Conservation (phyloP, 2,888 invertebrate species). For the Polyommatus icarus region DNA sequence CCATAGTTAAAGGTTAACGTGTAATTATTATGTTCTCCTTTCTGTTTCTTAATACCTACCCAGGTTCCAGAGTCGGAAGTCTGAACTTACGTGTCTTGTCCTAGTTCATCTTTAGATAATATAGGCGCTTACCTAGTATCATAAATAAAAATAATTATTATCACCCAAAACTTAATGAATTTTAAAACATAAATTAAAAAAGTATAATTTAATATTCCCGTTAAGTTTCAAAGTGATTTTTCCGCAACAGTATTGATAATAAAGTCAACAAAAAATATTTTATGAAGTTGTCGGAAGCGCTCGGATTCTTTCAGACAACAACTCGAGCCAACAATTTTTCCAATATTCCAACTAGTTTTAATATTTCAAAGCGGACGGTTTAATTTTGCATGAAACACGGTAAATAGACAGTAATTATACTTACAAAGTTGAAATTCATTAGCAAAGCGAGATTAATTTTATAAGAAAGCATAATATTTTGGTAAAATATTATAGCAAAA, state of each 20-base stretch:
- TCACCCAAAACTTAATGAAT: not conserved
- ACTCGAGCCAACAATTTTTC: slow-evolving; percentile 27
- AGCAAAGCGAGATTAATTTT: not conserved
- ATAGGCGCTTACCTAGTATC: too few relatives aligned
- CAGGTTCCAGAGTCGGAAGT: too few relatives aligned
- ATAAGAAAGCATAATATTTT: too few relatives aligned
- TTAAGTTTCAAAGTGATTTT: not conserved
- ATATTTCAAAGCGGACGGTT: slow-evolving; percentile 26
- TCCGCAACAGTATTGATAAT: slow-evolving; percentile 11
- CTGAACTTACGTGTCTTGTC: too few relatives aligned
- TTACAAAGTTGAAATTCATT: not conserved
- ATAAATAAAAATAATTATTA: too few relatives aligned
- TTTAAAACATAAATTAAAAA: not conserved
- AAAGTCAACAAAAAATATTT: slow-evolving; percentile 22
- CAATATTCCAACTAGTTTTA: slow-evolving; percentile 30
- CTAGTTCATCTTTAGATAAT: too few relatives aligned
- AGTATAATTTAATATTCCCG: not conserved
- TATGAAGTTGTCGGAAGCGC: slow-evolving; percentile 25
- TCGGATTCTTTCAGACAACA: slow-evolving; percentile 25
- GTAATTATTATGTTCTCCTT: too few relatives aligned
- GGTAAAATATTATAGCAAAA: too few relatives aligned
- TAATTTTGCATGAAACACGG: slow-evolving; percentile 30
- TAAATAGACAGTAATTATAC: slow-evolving; percentile 25
- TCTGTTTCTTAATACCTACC: too few relatives aligned
- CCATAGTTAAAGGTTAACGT: too few relatives aligned